Base-by-base conservation (phyloP, 2,113 vertebrate genomes). In the Alethe castanea region DNA sequence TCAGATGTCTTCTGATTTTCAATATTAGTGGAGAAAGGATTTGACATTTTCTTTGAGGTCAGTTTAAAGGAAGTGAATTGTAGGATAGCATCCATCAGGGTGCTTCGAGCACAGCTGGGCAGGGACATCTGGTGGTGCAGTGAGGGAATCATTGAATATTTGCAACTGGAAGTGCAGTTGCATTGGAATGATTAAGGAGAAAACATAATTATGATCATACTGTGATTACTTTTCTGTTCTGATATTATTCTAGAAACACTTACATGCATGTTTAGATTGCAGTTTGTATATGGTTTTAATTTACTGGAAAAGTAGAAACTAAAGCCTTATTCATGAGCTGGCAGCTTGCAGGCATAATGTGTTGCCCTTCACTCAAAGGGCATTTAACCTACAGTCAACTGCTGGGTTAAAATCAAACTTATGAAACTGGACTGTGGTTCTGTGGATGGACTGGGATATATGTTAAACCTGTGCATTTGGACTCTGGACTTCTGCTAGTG, bases 51-150 rank as follows among this genome's bases (percentile, higher is more conserved):
- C 50, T 53, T 42, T 31, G 20, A 36, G 42, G 25, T 35, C 14
- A 12, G 3, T 28, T 73, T 28, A 48, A 44, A 80, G 59, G 19
- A 14, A 40, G 52, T 31, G 35, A 47, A 7, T 45, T 14, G 42
- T 19, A 45, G 52, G 56, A 7, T 57, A 54, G 42, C 26, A 33
- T 80, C 44, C 18, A 45, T 57, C 10, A 12, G n/a, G 44, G 56
- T 23, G 8, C 45, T 17, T 59, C 4, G 5, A 90, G 90, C 81
- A 48, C 52, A 81, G 96, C 87, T 94, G 94, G 79, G 92, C 89
- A 95, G 97, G 44, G 98, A 94, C 98, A 97, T 94, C 98, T 98
- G 88, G 94, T 98, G 98, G 98, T 81, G 26, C 12, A 47, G 11
- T 52, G 7, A 50, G 86, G 92, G 82, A 97, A 96, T 94, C 61